Evolutionary conservation across 2,113 vertebrate species (phyloP), one percentile per base, ranked within the genome.

Genomic region (Phrynocephalus versicolor): DNA sequence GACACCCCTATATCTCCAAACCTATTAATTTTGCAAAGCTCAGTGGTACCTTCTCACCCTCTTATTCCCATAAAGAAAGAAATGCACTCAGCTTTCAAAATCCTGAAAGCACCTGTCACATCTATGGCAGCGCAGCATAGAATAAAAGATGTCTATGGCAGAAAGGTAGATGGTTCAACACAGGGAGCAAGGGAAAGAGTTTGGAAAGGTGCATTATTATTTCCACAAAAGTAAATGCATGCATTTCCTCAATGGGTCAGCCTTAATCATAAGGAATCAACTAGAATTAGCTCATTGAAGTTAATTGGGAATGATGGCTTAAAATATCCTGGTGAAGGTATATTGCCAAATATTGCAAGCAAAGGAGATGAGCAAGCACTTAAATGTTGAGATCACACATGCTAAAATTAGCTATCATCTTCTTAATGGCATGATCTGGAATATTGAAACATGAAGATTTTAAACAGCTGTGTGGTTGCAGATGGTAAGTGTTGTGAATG

Each of bases 401-500:
- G 14, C n/a, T n/a, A 15, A 58, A 37, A 65, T 64, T 86, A 18
- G n/a, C 78, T 73, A 25, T 37, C 58, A 37, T 74, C 27, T 73
- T 85, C 64, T 85, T 73, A 45, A 72, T 21, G n/a, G 35, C 69
- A 79, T 72, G 39, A 41, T 65, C 30, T 39, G 37, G 78, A 81
- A 55, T 35, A 21, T 27, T 27, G 37, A 80, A 37, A 80, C 51
- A 33, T 65, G 70, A 51, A 65, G 64, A 79, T 72, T 80, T 62
- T 35, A 33, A 88, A 41, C 87, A 84, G 69, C 77, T 88, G 82
- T 74, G 62, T 3, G 8, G 87, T 75, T 88, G 39, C 87, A 88
- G 82, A 79, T 84, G 76, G 82, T 35, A 74, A 84, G 76, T 67
- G 41, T 45, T 85, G 72, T 35, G 41, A 69, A 75, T 57, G 55